Conservation (phyloP, 2,888 invertebrate species). For the Lochmaea crataegi region DNA sequence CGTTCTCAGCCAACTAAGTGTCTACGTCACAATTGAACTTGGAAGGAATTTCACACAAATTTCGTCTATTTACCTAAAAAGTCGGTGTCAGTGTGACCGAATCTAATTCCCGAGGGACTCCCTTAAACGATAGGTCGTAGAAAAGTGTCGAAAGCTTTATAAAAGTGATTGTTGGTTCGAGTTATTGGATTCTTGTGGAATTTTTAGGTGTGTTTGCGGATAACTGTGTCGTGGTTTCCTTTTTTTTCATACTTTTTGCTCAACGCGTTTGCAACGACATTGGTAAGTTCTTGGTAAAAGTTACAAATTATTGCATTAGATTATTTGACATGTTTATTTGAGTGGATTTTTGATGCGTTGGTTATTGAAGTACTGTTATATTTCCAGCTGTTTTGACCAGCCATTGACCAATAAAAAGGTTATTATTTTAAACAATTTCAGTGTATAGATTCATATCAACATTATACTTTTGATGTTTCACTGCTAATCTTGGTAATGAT, state of each 20-base stretch:
- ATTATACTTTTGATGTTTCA: neutral
- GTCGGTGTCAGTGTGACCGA: slow-evolving; percentile 10
- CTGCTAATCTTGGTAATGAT: too few relatives aligned
- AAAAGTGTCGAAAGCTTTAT: neutral
- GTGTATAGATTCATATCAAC: neutral
- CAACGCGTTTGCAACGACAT: slow-evolving; percentile 29
- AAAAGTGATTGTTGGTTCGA: slow-evolving; percentile 18
- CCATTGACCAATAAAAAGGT: neutral
- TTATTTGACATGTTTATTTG: neutral
- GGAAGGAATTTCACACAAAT: slow-evolving; percentile 40
- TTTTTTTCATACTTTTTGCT: slow-evolving; percentile 29
- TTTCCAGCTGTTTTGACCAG: slow-evolving; percentile 15
- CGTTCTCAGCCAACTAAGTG: slow-evolving; percentile 40
- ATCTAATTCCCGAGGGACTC: slow-evolving; percentile 25
- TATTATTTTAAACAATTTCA: neutral
- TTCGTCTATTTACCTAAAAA: slow-evolving; percentile 30
- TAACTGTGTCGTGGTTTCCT: slow-evolving; percentile 41
- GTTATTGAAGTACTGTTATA: neutral
- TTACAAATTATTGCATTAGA: neutral
- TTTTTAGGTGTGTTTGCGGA: slow-evolving; percentile 48
- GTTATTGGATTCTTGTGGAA: slow-evolving; percentile 40
- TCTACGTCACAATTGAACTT: slow-evolving; percentile 45
- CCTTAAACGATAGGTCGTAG: neutral
- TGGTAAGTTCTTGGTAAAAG: slow-evolving; percentile 34
- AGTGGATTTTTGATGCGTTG: neutral